A percentile compares a stretch with the other conserved stretches of the same genome.
These are phyloP conservation scores for Trichomalopsis sarcophagae DNA, from an alignment of 1,140 invertebrate genomes.

Conservation along the genomic window DNA sequence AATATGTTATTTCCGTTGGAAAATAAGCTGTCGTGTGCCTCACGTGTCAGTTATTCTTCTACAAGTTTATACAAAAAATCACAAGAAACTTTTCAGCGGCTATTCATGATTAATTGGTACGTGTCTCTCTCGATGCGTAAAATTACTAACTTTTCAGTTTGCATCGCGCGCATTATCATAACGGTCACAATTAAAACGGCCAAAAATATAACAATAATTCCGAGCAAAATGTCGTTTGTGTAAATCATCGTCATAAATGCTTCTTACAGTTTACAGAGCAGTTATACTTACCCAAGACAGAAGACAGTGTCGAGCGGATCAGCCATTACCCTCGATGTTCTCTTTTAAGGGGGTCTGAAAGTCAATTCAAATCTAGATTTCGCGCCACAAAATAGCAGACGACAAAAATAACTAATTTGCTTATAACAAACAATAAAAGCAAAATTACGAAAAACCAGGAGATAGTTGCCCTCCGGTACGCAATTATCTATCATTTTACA, in stretches of 20 bases:
- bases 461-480: too few relatives aligned
- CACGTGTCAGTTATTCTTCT: neutral
- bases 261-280: slow-evolving; percentile 42
- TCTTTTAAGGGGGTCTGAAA: too few relatives aligned
- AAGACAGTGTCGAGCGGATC: slow-evolving; percentile 49
- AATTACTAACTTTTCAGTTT: neutral
- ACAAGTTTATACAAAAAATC: too few relatives aligned
- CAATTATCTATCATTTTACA: too few relatives aligned
- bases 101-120: slow-evolving; percentile 16
- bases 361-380: too few relatives aligned
- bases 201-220: neutral
- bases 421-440: too few relatives aligned
- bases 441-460: too few relatives aligned
- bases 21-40: neutral
- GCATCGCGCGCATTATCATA: neutral
- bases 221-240: neutral
- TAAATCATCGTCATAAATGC: slow-evolving; percentile 15
- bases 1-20: neutral
- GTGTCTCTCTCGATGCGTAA: slow-evolving; percentile 40
- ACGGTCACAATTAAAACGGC: neutral
- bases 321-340: slow-evolving; percentile 59
- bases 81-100: neutral
- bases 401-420: too few relatives aligned
- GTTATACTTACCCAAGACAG: slow-evolving; percentile 27
- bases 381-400: too few relatives aligned